A percentile compares a stretch with the other conserved stretches of the same genome.
Evolutionary conservation across 1,140 invertebrate species (phyloP).

Genomic region (Anadara kagoshimensis): DNA sequence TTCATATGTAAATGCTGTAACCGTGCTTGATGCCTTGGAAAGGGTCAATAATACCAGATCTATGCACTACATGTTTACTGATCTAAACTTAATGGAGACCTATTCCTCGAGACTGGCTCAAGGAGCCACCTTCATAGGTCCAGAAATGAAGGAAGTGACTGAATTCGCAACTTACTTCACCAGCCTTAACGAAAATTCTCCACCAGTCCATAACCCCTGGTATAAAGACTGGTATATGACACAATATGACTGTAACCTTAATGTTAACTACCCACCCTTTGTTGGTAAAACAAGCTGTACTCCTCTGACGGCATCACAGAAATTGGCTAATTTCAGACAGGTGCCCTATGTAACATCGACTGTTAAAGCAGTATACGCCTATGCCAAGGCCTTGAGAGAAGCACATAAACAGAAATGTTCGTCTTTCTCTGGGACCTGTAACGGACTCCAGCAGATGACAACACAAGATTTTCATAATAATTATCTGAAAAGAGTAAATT

Average conservation of each 20-base stretch:
- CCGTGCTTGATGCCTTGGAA: constrained; percentile 22
- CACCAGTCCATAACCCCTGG: constrained; percentile 69
- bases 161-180: constrained; percentile 67
- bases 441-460: constrained; percentile 4
- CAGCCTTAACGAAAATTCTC: constrained; percentile 51
- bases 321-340: constrained; percentile 29
- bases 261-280: constrained; percentile 50
- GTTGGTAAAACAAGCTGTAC: constrained; percentile 30
- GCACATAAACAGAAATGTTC: constrained; percentile 47
- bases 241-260: constrained; percentile 44
- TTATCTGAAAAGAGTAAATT: constrained; percentile 41
- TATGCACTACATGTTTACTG: constrained; percentile 60
- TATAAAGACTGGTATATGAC: constrained; percentile 72
- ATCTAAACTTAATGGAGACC: constrained; percentile 46
- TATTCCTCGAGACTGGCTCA: constrained; percentile 47
- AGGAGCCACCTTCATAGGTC: constrained; percentile 54
- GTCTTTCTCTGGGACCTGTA: constrained; percentile 31
- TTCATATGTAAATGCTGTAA: constrained; percentile 5
- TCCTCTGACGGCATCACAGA: constrained; percentile 22
- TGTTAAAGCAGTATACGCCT: constrained; percentile 59
- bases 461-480: constrained; percentile 15
- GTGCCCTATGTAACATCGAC: constrained; percentile 49
- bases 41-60: constrained; percentile 27
- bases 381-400: constrained; percentile 50
- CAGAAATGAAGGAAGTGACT: constrained; percentile 40